Evolutionary conservation across 1,140 invertebrate genomes (phyloP).

Genomic region (Caenorhabditis brenneri): DNA sequence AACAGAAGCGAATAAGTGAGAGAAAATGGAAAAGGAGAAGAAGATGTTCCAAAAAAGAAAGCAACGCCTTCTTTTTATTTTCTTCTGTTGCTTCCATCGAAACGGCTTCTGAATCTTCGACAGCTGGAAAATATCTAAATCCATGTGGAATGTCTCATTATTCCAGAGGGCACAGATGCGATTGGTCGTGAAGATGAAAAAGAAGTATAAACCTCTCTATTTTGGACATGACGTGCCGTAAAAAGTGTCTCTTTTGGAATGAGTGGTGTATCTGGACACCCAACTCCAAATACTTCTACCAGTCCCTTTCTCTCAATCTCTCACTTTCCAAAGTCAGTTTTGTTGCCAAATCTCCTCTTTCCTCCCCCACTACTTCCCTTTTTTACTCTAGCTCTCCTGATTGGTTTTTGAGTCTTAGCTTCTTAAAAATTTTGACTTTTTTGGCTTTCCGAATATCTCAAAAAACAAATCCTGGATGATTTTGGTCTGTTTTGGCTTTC

Average conservation of each 20-base stretch:
- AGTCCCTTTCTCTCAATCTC: neutral
- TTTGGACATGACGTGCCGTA: constrained; percentile 30
- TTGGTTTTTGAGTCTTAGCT: constrained; percentile 4
- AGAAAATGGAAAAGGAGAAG: neutral
- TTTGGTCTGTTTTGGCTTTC: neutral
- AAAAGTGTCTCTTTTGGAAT: constrained; percentile 34
- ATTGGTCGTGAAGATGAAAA: neutral
- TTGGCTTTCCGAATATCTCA: neutral
- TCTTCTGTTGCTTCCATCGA: neutral
- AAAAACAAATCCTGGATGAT: neutral
- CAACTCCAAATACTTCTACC: neutral
- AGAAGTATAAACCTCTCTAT: neutral
- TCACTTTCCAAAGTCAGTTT: constrained; percentile 14
- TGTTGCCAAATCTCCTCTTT: constrained; percentile 25
- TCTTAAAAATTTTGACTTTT: constrained; percentile 16
- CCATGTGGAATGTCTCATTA: neutral
- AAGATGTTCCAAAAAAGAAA: constrained; percentile 5
- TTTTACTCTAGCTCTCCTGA: constrained; percentile 16
- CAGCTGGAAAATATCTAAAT: neutral
- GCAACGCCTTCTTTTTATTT: neutral
- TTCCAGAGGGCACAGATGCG: constrained; percentile 37
- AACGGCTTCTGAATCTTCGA: neutral
- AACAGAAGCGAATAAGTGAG: constrained; percentile 38
- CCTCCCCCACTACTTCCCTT: neutral
- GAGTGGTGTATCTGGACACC: constrained; percentile 39